These are phyloP conservation scores for Cyrtorhinus lividipennis DNA, from an alignment of 1,140 invertebrate species.

Conservation along the genomic window DNA sequence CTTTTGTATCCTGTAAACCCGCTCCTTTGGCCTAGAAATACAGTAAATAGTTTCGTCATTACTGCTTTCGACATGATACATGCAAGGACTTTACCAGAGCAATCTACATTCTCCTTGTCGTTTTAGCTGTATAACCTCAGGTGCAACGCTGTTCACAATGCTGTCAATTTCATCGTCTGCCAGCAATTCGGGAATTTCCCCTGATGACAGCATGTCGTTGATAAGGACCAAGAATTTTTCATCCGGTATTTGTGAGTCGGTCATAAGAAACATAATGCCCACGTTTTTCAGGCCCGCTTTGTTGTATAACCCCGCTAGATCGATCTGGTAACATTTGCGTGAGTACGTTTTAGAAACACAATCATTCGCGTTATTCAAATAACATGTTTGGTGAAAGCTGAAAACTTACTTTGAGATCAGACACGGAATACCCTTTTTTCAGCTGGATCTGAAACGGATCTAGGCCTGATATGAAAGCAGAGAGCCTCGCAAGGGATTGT, in stretches of 20 bases:
- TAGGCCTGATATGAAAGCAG: constrained; percentile 74
- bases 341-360: too few relatives aligned
- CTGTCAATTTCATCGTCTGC: constrained; percentile 84
- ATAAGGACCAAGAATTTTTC: constrained; percentile 85
- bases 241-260: constrained; percentile 80
- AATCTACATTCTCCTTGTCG: constrained; percentile 1
- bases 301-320: constrained; percentile 67
- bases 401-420: constrained; percentile 56
- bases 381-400: too few relatives aligned
- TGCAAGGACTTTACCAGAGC: background rate
- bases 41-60: background rate
- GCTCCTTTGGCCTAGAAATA: constrained; percentile 44
- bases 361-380: background rate
- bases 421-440: constrained; percentile 71
- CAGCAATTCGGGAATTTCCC: constrained; percentile 83
- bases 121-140: too few relatives aligned
- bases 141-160: constrained; percentile 61
- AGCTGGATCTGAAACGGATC: constrained; percentile 87
- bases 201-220: constrained; percentile 85
- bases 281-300: constrained; percentile 80
- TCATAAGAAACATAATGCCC: constrained; percentile 81
- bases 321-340: too few relatives aligned
- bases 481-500: constrained; percentile 72
- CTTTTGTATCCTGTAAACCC: constrained; percentile 69
- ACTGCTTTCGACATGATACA: background rate